Evolutionary conservation across 1,140 invertebrate species (phyloP).

Genomic region (Aphelinus atriplicis): DNA sequence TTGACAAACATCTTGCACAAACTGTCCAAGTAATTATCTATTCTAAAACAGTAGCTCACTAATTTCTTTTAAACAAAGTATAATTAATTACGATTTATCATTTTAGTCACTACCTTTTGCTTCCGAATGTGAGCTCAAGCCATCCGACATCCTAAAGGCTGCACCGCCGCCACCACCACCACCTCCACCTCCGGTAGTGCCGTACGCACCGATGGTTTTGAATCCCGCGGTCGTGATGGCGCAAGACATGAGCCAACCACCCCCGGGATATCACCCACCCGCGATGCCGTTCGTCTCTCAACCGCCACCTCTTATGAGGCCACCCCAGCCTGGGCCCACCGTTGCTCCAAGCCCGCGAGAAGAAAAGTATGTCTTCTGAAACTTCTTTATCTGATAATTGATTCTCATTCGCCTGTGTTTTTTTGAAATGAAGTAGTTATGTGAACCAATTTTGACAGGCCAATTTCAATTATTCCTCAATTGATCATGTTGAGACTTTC

Average conservation of each 20-base stretch:
- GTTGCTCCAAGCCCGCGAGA: slow-evolving; percentile 59
- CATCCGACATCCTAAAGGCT: slow-evolving; percentile 62
- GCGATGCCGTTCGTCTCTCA: slow-evolving; percentile 60
- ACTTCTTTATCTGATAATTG: background rate
- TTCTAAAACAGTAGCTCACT: too few species aligned
- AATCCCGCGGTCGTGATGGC: slow-evolving; percentile 53
- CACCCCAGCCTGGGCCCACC: slow-evolving; percentile 46
- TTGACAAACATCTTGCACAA: slow-evolving; percentile 81
- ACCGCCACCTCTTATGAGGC: slow-evolving; percentile 52
- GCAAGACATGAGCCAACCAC: slow-evolving; percentile 69
- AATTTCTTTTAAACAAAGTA: background rate
- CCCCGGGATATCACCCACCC: slow-evolving; percentile 67
- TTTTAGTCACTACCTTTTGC: slow-evolving; percentile 74
- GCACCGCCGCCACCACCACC: slow-evolving; percentile 34
- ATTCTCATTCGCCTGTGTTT: too few species aligned
- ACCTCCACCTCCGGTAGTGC: slow-evolving; percentile 27
- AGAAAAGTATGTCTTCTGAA: slow-evolving; percentile 46
- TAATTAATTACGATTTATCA: slow-evolving; percentile 28
- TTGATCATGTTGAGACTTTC: too few species aligned
- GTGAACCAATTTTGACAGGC: background rate
- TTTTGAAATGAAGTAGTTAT: too few species aligned
- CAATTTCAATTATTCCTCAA: too few species aligned
- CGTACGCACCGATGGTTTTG: slow-evolving; percentile 4
- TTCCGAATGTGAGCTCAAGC: slow-evolving; percentile 74
- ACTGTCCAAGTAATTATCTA: slow-evolving; percentile 70